Percentiles rank a stretch among this genome's conserved stretches.
These are phyloP conservation scores for Anaspis maculata DNA, from an alignment of 2,888 invertebrate genomes.

Conservation along the genomic window DNA sequence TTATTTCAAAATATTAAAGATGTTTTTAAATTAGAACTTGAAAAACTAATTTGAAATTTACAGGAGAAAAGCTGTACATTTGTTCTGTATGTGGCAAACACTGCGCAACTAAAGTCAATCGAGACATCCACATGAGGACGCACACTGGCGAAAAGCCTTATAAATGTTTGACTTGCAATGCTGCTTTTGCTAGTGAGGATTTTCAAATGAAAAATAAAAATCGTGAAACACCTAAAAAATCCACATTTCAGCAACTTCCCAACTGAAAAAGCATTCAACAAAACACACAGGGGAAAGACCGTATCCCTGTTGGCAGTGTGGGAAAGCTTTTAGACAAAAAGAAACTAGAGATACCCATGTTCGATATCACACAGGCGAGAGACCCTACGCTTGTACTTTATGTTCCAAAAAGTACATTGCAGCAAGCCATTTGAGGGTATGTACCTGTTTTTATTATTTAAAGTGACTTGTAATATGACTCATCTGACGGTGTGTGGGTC, in stretches of 20 bases:
- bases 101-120: constrained; percentile 31
- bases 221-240: constrained; percentile 1
- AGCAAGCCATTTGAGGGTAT: constrained; percentile 37
- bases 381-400: constrained; percentile 35
- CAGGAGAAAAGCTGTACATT: constrained; percentile 33
- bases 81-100: constrained; percentile 36
- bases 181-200: constrained; percentile 33
- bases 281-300: constrained; percentile 38
- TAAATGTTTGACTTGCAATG: constrained; percentile 32
- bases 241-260: constrained; percentile 31
- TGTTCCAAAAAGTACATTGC: constrained; percentile 40
- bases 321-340: constrained; percentile 37
- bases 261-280: constrained; percentile 37
- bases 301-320: constrained; percentile 40
- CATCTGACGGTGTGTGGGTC: no score
- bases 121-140: constrained; percentile 34
- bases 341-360: constrained; percentile 40
- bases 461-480: no score
- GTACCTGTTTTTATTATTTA: no score
- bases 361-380: constrained; percentile 38
- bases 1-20: no score
- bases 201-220: neutral
- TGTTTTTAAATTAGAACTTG: no score
- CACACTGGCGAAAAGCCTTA: constrained; percentile 39
- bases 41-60: no score